Evolutionary conservation across 2,888 invertebrate genomes (phyloP), one percentile per base, ranked within the genome.

Genomic region (Sminthurides aquaticus): DNA sequence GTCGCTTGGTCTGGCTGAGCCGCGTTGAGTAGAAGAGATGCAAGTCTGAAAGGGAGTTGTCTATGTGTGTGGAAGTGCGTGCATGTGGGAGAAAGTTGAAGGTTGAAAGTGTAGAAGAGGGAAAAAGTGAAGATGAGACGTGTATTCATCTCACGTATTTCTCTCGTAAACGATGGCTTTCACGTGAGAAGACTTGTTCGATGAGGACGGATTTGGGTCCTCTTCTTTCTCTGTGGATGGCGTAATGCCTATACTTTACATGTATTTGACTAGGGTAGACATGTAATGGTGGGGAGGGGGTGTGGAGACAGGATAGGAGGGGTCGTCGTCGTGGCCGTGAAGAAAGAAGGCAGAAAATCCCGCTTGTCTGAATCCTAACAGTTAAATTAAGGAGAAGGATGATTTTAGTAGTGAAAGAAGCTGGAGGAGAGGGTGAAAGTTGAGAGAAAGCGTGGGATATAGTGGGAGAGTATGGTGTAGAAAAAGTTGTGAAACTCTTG

Each of bases 161-260:
- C 61, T 60, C 62, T 67, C 67, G 65, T 70, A 70, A 70, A 70
- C 70, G 70, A 70, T 70, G 70, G 69, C 67, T 67, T 69, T 70
- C 67, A 70, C 70, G 70, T 70, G 70, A 70, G 67, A 20, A 63
- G 63, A 63, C 63, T 63, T 57, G 43, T 34, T 34, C 43, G 43
- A 34, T 63, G 57, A 57, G 28, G 52, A 63, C 62, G 62, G 57
- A 62, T 62, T 62, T 62, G 22, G 15, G 43, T 34, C 15, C 43
- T 34, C 43, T 34, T 34, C 8, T n/a, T n/a, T n/a, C 49, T 49
- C 49, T 22, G 25, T 24, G 22, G 22, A 18, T n/a, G 22, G 22
- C 55, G 2, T 22, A 34, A 34, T 11, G 43, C 43, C 15, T 34
- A 34, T 15, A 34, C 43, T 34, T 34, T 34, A 34, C 43, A 34